These are phyloP conservation scores for Columba livia DNA, from an alignment of 2,113 vertebrate genomes.

Conservation along the genomic window DNA sequence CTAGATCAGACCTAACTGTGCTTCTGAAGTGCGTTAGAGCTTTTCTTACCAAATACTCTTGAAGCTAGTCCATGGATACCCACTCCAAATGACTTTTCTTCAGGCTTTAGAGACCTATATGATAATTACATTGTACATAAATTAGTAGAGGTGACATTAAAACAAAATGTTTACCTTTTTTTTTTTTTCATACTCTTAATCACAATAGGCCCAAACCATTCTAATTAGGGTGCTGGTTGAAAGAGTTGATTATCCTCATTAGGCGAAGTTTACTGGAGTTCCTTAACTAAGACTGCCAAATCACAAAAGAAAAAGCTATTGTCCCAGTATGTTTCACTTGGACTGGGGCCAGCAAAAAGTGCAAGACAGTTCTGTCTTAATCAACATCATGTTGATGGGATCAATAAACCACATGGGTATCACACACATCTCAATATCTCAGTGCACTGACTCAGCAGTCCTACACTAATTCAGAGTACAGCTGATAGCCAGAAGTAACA, in stretches of 20 bases:
- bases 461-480: background rate
- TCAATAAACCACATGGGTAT: background rate
- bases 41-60: constrained; percentile 76
- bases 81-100: constrained; percentile 80
- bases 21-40: background rate
- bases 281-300: background rate
- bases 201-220: background rate
- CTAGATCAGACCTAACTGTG: background rate
- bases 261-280: background rate
- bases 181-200: background rate
- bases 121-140: background rate
- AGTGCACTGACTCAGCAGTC: background rate
- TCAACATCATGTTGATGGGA: background rate
- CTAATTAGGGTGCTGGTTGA: background rate
- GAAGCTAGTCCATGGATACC: constrained; percentile 73
- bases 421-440: background rate
- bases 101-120: constrained; percentile 74
- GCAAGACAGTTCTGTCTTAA: background rate
- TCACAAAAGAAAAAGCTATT: background rate
- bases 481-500: background rate
- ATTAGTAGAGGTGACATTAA: background rate
- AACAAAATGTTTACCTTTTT: background rate
- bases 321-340: background rate
- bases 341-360: background rate
- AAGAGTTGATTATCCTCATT: background rate